A percentile compares a stretch with the other conserved stretches of the same genome.
phyloP scores from a whole-genome alignment of 2,888 invertebrate genomes.

The Stenolophus ochropezus region DNA sequence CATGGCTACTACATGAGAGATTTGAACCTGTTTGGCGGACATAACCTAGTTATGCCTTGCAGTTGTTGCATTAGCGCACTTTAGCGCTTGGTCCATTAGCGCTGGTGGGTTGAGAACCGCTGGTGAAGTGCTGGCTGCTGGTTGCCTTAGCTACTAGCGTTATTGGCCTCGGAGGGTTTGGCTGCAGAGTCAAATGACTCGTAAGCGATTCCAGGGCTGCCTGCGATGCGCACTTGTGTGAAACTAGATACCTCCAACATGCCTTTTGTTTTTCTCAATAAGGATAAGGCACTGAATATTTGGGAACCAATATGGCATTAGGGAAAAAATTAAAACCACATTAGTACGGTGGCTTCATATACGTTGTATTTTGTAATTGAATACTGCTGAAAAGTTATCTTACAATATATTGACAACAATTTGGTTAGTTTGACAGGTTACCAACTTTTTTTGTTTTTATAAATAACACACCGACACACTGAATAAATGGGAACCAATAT shows the following conservation, averaged over 20 bases:
- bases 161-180: slow-evolving; percentile 48
- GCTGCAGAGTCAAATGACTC: slow-evolving; percentile 48
- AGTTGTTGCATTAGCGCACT: neutral
- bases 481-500: too few species aligned
- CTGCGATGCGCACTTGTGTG: slow-evolving; percentile 48
- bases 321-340: too few species aligned
- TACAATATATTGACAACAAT: too few species aligned
- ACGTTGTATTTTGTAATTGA: too few species aligned
- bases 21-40: neutral
- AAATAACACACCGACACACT: too few species aligned
- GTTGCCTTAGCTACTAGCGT: slow-evolving; percentile 48
- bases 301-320: slow-evolving; percentile 28
- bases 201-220: slow-evolving; percentile 46
- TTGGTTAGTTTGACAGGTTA: too few species aligned
- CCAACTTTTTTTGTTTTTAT: too few species aligned
- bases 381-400: too few species aligned
- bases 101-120: neutral
- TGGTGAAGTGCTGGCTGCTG: slow-evolving; percentile 27
- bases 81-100: neutral
- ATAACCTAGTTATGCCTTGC: neutral
- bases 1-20: too few species aligned
- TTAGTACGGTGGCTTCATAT: too few species aligned
- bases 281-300: slow-evolving; percentile 38
- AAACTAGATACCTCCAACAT: slow-evolving; percentile 22
- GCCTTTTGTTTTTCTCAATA: slow-evolving; percentile 40